Evolutionary conservation across 2,113 vertebrate genomes (phyloP), one percentile per base, ranked within the genome.

Genomic region (Stercorarius parasiticus): DNA sequence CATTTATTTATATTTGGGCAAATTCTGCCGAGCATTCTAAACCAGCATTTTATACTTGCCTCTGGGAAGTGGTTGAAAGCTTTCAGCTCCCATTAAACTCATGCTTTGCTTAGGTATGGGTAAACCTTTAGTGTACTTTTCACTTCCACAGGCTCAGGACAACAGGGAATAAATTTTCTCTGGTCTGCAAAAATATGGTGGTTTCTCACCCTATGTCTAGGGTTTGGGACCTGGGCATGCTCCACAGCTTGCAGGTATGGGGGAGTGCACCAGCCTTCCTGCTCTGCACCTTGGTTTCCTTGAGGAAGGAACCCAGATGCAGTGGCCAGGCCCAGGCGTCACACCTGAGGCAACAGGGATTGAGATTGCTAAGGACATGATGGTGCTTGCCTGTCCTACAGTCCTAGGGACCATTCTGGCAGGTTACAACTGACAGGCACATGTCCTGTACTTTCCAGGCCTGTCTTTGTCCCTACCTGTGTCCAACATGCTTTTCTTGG

Each of bases 31-130:
- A 76, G 87, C 70, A 72, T 84, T 92, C 53, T 91, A 86, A 96
- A 74, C 86, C 36, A 82, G 36, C 81, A 61, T 89, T 95, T 95
- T 84, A 91, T 76, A 89, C n/a, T 97, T 91, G 95, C 96, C 92
- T 91, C 94, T 96, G 91, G 94, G 93, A 95, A 95, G 84, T 92
- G 12, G 77, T 65, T 77, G 93, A 89, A 95, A 95, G 85, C 80
- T 95, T 97, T 97, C 96, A 95, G 58, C 73, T 97, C 77, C 94
- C 88, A 96, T 96, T 97, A 95, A 95, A 84, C 34, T 97, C 94
- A 89, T 76, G 66, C 40, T 82, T 94, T 93, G 58, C 70, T 59
- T 85, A 94, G 83, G 88, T 94, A 93, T 25, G 53, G 42, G 47
- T 83, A 94, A 95, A 88, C 55, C 79, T 92, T 92, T 89, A 85